phyloP scores from a whole-genome alignment of 2,113 vertebrate species.

The Carollia perspicillata region DNA sequence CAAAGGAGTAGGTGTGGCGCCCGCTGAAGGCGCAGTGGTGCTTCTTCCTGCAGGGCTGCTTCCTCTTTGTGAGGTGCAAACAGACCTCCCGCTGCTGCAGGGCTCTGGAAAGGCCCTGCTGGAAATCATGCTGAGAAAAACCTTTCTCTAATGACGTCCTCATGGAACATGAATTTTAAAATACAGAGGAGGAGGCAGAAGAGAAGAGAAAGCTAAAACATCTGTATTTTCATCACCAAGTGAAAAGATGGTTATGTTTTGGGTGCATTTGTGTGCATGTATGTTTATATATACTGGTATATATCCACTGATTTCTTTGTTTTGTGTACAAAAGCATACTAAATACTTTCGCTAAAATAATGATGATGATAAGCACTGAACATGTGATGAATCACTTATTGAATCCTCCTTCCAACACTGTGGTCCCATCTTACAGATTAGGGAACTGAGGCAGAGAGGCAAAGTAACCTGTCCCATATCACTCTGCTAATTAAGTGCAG shows the following conservation, averaged over 20 bases:
- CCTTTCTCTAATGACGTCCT: not conserved
- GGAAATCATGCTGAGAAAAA: not conserved
- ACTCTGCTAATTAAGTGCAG: not conserved
- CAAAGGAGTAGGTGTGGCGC: not conserved
- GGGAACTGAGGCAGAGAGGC: not conserved
- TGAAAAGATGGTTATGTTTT: not conserved
- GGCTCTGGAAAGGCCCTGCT: not conserved
- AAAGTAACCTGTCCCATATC: fast-evolving
- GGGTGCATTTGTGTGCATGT: not conserved
- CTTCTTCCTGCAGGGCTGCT: not conserved
- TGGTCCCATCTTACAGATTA: not conserved
- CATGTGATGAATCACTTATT: not conserved
- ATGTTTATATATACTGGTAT: not conserved
- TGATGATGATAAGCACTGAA: not conserved
- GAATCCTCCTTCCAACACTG: not conserved
- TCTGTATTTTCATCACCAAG: not conserved
- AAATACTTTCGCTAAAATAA: not conserved
- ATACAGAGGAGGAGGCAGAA: not conserved
- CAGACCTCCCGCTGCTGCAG: not conserved
- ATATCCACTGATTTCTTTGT: not conserved
- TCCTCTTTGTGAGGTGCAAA: not conserved
- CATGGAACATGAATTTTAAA: not conserved
- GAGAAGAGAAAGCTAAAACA: not conserved
- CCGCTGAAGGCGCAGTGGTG: not conserved
- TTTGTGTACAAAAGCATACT: not conserved